Conservation (phyloP, 2,797 vertebrate species). For the Trachurus trachurus region DNA sequence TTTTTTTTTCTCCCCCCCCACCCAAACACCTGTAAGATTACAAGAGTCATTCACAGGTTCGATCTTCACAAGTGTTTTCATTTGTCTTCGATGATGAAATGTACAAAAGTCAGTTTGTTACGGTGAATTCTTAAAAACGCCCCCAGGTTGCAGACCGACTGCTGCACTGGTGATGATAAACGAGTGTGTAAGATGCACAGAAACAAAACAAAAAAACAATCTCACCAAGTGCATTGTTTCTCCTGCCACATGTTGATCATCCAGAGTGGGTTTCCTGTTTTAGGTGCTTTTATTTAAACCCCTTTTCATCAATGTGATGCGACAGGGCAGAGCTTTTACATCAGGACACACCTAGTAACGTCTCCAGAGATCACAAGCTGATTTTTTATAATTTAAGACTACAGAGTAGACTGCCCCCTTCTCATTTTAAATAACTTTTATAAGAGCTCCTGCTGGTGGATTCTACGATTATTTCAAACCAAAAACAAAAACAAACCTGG, state of each 20-base stretch:
- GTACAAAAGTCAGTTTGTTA: conserved; percentile 43
- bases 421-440: neutral
- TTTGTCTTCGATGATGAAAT: conserved; percentile 27
- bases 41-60: conserved; percentile 42
- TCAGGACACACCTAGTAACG: neutral
- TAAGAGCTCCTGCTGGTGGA: neutral
- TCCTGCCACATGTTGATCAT: neutral
- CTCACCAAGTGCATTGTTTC: neutral
- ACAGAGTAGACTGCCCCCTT: neutral
- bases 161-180: conserved; percentile 38
- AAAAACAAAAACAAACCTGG: neutral
- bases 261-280: neutral
- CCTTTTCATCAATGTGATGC: neutral
- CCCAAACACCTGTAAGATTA: conserved; percentile 17
- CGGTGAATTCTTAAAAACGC: conserved; percentile 50
- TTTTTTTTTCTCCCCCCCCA: too few relatives aligned
- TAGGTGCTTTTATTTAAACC: neutral
- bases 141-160: conserved; percentile 9
- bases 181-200: conserved; percentile 37
- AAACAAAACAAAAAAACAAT: neutral
- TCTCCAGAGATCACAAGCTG: neutral
- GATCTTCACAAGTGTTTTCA: conserved; percentile 35
- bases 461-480: neutral
- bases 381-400: neutral
- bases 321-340: neutral